Conservation (phyloP, 2,797 vertebrate genomes). For the Micropoecilia bifurca region DNA sequence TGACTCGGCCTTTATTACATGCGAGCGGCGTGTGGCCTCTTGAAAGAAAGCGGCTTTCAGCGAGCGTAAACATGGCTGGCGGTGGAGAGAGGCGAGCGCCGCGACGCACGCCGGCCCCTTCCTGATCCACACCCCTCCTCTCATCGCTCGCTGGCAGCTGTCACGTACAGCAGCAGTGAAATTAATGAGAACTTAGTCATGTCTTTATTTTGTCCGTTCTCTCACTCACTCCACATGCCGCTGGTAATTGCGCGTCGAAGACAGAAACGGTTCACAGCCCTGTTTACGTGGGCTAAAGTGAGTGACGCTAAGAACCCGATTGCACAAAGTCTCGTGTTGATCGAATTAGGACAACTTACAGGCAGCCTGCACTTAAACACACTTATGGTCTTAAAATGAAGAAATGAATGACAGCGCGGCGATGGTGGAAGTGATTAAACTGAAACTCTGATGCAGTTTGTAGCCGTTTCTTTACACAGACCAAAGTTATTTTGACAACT, state of each 20-base stretch:
- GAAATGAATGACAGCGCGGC: conserved; percentile 18
- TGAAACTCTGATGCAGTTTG: neutral
- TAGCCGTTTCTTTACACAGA: neutral
- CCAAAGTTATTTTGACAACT: neutral
- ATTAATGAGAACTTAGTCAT: conserved; percentile 70
- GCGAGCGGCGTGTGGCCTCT: conserved; percentile 51
- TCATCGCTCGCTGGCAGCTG: conserved; percentile 58
- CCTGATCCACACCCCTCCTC: neutral
- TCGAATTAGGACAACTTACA: conserved; percentile 39
- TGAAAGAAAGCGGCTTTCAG: conserved; percentile 56
- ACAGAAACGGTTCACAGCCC: conserved; percentile 55
- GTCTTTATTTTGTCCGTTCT: conserved; percentile 66
- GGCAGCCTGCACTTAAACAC: conserved; percentile 43
- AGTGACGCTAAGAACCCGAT: conserved; percentile 55
- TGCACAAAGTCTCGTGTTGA: conserved; percentile 44
- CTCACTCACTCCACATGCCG: conserved; percentile 59
- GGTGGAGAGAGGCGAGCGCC: conserved; percentile 46
- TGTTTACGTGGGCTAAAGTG: conserved; percentile 62
- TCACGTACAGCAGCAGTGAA: conserved; percentile 57
- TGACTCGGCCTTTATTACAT: conserved; percentile 58
- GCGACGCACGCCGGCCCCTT: conserved; percentile 37
- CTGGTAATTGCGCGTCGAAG: conserved; percentile 64
- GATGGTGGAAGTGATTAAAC: neutral
- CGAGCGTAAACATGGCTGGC: conserved; percentile 62
- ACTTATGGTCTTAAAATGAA: conserved; percentile 14